phyloP scores from a whole-genome alignment of 2,797 vertebrate species.

The Lithobates sylvaticus region DNA sequence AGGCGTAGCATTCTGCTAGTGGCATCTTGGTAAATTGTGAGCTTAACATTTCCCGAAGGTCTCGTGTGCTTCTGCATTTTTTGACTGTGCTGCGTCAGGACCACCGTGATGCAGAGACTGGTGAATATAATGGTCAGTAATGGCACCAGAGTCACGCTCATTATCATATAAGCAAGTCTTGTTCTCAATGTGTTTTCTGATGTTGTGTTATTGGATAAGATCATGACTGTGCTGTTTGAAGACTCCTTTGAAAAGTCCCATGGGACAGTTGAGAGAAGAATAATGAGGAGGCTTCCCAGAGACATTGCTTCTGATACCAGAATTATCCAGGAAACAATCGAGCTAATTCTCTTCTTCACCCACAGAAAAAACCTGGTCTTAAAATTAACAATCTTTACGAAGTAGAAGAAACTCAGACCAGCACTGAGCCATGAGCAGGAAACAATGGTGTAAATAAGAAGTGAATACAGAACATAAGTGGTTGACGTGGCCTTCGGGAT shows the following conservation, averaged over 20 bases:
- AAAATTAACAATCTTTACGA: constrained; percentile 28
- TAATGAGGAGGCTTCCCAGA: neutral
- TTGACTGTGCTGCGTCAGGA: neutral
- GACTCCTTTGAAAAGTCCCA: neutral
- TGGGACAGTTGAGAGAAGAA: neutral
- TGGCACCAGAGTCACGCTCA: neutral
- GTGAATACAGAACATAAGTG: neutral
- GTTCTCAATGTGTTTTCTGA: neutral
- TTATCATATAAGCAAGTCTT: neutral
- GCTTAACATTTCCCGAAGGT: neutral
- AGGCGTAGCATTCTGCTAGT: constrained; percentile 4
- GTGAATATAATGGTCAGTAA: neutral
- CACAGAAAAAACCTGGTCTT: neutral
- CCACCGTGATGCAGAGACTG: neutral
- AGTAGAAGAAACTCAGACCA: constrained; percentile 32
- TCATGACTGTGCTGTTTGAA: neutral
- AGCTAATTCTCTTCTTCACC: constrained; percentile 9
- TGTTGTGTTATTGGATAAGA: neutral
- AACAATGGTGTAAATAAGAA: neutral
- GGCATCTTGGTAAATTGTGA: neutral
- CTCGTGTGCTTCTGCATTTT: constrained; percentile 14
- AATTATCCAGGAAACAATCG: constrained; percentile 1
- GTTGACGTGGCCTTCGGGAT: neutral
- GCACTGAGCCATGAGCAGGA: constrained; percentile 9
- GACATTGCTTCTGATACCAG: constrained; percentile 8